Base-by-base conservation (phyloP, 2,797 vertebrate species). In the Botia almorhae region DNA sequence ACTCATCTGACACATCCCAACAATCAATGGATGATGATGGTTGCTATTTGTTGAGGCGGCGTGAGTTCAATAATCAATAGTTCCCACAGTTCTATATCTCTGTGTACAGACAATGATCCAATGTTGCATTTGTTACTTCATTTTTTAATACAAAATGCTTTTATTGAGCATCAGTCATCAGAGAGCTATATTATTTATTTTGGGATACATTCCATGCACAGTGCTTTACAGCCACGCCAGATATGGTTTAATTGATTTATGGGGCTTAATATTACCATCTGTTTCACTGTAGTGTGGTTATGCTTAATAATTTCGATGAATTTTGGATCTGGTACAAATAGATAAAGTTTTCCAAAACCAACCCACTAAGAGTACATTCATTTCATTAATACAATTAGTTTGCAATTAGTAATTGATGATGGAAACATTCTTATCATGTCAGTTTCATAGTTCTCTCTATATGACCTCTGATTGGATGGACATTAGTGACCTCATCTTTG, bases 321-420 rank as follows among this genome's bases (percentile, higher is more conserved):
- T 50, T 33, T 68, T 77, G 53, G 68, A 26, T 68, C 50, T 77
- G 21, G 21, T 60, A 56, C 29, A 63, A 53, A 21, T 55, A 33
- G 29, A 67, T 6, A 39, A 65, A 48, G 12, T 58, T 39, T 39
- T 39, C 7, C 4, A 36, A 36, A 19, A 77, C 16, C 14, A 36
- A 26, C 46, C 51, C 26, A 53, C 12, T 23, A 10, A 17, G n/a
- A 71, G 46, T 79, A 19, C 76, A 64, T 79, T 63, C 43, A 43
- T 64, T 71, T 79, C 61, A 71, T 67, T 76, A 80, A 76, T 23
- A n/a, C 21, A 46, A 64, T 76, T 73, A 58, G 33, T 19, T 73
- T 68, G 50, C 51, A 48, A 74, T 83, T 70, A 63, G n/a, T 12
- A 39, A 63, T 64, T 64, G 77, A 79, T 79, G 29, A 72, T 79